A percentile compares a stretch with the other conserved stretches of the same genome.
These are phyloP conservation scores for Lithobates sylvaticus DNA, from an alignment of 2,797 vertebrate species.

Conservation along the genomic window DNA sequence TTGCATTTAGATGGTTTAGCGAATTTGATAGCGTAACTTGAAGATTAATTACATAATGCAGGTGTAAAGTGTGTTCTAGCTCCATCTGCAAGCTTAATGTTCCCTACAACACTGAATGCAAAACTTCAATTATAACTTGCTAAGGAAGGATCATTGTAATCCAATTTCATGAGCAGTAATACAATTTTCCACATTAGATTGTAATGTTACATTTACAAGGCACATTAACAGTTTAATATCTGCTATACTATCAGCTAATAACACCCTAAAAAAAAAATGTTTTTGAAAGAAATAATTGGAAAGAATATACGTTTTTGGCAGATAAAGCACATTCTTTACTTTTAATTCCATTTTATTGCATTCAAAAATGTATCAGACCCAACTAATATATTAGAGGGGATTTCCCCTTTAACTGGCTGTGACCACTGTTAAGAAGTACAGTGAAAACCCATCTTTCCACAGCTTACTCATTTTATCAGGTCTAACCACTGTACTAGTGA, in stretches of 20 bases:
- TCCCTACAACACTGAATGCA: background rate
- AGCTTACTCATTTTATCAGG: too few species aligned
- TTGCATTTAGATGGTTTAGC: background rate
- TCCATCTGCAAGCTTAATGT: background rate
- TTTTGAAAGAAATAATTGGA: background rate
- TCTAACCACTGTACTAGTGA: too few species aligned
- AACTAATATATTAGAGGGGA: too few species aligned
- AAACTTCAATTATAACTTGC: slow-evolving; percentile 13
- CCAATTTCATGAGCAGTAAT: slow-evolving; percentile 8
- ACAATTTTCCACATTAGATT: slow-evolving; percentile 16
- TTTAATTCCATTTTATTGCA: too few species aligned
- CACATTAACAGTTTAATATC: background rate
- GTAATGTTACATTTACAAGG: background rate
- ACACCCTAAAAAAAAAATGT: background rate
- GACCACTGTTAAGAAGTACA: too few species aligned
- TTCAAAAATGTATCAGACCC: too few species aligned
- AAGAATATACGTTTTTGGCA: background rate
- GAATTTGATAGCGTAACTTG: slow-evolving; percentile 9
- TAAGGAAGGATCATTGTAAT: slow-evolving; percentile 8
- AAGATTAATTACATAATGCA: slow-evolving; percentile 30
- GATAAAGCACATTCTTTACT: background rate
- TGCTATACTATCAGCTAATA: background rate
- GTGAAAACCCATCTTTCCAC: too few species aligned
- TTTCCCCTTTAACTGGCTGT: too few species aligned
- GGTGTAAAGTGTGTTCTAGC: slow-evolving; percentile 8